Percentiles rank a stretch among this genome's conserved stretches.
Evolutionary conservation across 2,113 vertebrate genomes (phyloP).

Genomic region (Peucedramus taeniatus): DNA sequence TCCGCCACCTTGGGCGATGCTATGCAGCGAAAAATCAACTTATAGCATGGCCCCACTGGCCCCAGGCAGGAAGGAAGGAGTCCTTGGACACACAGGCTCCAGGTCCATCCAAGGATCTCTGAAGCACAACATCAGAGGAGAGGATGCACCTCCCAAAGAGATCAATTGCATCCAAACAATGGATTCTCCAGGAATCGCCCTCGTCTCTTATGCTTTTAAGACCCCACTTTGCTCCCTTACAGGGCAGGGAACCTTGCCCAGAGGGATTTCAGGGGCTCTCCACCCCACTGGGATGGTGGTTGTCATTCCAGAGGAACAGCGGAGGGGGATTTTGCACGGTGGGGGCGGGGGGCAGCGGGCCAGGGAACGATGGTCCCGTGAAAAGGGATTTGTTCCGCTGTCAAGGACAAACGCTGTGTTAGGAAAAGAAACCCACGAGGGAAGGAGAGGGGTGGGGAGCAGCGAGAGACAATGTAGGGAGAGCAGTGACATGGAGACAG

Average conservation of each 20-base stretch:
- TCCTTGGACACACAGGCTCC: background rate
- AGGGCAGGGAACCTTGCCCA: background rate
- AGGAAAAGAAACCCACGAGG: slow-evolving; percentile 46
- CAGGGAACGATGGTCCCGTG: slow-evolving; percentile 14
- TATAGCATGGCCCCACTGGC: background rate
- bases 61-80: background rate
- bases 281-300: background rate
- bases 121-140: background rate
- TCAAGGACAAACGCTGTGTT: slow-evolving; percentile 50
- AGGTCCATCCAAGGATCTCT: background rate
- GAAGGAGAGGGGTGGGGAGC: background rate
- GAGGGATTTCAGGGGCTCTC: background rate
- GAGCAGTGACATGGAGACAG: background rate
- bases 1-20: background rate
- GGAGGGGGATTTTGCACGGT: background rate
- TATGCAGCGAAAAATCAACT: background rate
- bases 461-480: background rate
- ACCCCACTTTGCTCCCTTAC: background rate
- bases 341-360: background rate
- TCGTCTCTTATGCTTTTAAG: background rate
- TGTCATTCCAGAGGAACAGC: slow-evolving; percentile 39
- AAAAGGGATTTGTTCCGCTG: slow-evolving; percentile 77
- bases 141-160: background rate
- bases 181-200: background rate
- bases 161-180: background rate